Evolutionary conservation across 2,113 vertebrate genomes (phyloP).

Genomic region (Pterocles gutturalis): DNA sequence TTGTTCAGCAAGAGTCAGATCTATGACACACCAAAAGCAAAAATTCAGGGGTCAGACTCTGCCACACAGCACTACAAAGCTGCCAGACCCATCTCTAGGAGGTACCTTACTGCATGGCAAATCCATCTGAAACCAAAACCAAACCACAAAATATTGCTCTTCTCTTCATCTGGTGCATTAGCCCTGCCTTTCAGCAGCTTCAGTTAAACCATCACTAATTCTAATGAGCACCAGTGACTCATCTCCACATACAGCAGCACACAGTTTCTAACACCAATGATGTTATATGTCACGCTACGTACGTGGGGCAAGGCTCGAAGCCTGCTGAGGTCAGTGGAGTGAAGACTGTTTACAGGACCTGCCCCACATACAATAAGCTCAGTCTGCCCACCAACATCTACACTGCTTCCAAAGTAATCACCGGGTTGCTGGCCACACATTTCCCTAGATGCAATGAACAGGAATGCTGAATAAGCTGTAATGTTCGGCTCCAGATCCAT

Average conservation of each 20-base stretch:
- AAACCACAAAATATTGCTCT: not conserved
- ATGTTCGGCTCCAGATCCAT: not conserved
- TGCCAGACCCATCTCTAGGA: not conserved
- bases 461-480: not conserved
- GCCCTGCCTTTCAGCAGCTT: not conserved
- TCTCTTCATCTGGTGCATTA: not conserved
- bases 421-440: not conserved
- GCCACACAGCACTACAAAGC: not conserved
- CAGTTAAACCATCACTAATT: not conserved
- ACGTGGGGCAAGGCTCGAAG: rapidly evolving
- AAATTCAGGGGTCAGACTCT: not conserved
- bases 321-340: not conserved
- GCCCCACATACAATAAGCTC: rapidly evolving
- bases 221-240: not conserved
- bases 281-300: rapidly evolving
- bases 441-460: not conserved
- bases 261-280: not conserved
- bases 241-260: not conserved
- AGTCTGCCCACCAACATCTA: not conserved
- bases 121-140: not conserved
- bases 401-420: not conserved
- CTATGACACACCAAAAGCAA: not conserved
- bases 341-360: not conserved
- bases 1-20: not conserved
- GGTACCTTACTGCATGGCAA: not conserved